Evolutionary conservation across 1,140 invertebrate genomes (phyloP).

Genomic region (Brachystomella parvula): DNA sequence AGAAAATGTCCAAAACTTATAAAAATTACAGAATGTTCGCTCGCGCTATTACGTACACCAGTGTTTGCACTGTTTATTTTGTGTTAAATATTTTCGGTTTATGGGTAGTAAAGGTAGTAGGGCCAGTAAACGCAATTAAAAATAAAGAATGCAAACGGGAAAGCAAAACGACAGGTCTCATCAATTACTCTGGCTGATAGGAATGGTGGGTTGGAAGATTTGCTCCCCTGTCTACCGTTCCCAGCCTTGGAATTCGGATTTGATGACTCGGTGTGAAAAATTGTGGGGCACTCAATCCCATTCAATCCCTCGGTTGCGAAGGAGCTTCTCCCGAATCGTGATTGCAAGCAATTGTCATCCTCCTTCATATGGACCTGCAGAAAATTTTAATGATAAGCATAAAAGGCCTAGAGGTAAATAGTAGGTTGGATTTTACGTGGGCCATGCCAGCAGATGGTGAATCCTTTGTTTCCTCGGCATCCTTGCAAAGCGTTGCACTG

Average conservation of each 20-base stretch:
- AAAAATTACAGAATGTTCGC: too few species aligned
- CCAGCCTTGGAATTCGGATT: background rate
- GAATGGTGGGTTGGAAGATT: background rate
- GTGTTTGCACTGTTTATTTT: conserved; percentile 1
- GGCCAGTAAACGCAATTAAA: conserved; percentile 51
- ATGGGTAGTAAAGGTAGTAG: conserved; percentile 45
- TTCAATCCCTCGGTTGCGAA: background rate
- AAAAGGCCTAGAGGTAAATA: too few species aligned
- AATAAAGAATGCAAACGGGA: conserved; percentile 47
- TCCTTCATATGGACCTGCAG: too few species aligned
- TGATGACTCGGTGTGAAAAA: background rate
- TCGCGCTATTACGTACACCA: background rate
- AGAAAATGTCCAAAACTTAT: background rate
- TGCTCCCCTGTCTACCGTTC: background rate
- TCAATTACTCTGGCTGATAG: conserved; percentile 38
- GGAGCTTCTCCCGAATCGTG: background rate
- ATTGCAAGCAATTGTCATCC: background rate
- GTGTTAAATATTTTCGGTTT: conserved; percentile 56
- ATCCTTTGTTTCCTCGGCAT: too few species aligned
- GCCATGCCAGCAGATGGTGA: too few species aligned
- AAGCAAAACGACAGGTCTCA: conserved; percentile 46
- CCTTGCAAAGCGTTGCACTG: too few species aligned
- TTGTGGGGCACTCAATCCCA: background rate
- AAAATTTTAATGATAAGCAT: too few species aligned
- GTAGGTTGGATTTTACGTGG: too few species aligned